phyloP scores from a whole-genome alignment of 2,113 vertebrate genomes.

The Dryoscopus gambensis region DNA sequence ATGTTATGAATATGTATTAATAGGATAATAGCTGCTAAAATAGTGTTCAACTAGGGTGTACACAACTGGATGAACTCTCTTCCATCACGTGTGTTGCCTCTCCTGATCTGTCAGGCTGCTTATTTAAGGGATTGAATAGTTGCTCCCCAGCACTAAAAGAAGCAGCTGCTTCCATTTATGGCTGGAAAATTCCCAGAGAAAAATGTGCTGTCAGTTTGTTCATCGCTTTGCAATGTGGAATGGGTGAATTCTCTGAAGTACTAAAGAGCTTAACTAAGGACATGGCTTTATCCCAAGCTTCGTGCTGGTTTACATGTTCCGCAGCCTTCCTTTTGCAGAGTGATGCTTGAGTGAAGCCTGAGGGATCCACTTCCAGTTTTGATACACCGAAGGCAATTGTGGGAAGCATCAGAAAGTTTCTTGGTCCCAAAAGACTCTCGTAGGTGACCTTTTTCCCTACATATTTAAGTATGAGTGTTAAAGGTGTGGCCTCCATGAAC shows the following conservation, averaged over 20 bases:
- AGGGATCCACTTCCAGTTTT: background rate
- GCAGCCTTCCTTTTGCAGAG: background rate
- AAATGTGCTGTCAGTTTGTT: background rate
- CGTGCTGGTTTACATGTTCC: background rate
- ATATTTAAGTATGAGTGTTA: background rate
- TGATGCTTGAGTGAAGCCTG: background rate
- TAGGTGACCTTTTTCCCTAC: background rate
- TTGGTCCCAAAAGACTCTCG: background rate
- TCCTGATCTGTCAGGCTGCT: background rate
- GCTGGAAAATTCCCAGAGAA: conserved; percentile 10
- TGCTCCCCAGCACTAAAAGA: background rate
- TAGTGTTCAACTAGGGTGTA: rapidly evolving
- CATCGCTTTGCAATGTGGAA: background rate
- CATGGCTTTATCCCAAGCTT: background rate
- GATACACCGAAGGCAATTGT: rapidly evolving
- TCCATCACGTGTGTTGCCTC: background rate
- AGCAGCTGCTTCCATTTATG: conserved; percentile 17
- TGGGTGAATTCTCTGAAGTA: background rate
- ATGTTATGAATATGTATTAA: background rate
- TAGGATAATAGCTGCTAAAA: background rate
- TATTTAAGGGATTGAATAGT: background rate
- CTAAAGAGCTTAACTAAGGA: background rate
- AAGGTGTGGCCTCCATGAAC: background rate
- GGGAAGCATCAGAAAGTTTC: background rate
- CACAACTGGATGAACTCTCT: background rate